A percentile compares a stretch with the other conserved stretches of the same genome.
phyloP scores from a whole-genome alignment of 2,888 invertebrate genomes.

The Drosophila prostipennis region DNA sequence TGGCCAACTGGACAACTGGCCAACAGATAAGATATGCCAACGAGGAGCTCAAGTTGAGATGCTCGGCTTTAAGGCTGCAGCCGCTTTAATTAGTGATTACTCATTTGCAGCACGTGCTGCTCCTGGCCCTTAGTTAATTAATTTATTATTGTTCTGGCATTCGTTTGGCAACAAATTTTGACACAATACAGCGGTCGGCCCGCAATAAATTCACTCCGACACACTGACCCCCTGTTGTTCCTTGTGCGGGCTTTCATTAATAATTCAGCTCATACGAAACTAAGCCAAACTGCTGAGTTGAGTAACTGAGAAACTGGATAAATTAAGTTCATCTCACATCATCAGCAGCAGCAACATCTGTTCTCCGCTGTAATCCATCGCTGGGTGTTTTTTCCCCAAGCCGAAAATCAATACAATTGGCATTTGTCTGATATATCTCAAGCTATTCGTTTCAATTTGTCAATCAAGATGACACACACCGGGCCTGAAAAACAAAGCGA shows the following conservation, averaged over 20 bases:
- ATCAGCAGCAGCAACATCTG: conserved; percentile 41
- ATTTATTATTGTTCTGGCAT: conserved; percentile 72
- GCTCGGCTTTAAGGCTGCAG: conserved; percentile 24
- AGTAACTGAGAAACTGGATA: conserved; percentile 63
- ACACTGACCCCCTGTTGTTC: conserved; percentile 14
- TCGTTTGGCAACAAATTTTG: conserved; percentile 54
- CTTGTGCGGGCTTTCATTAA: conserved; percentile 49
- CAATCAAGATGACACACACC: conserved; percentile 53
- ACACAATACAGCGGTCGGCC: conserved; percentile 48
- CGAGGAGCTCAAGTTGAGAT: background rate
- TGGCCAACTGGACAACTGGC: conserved; percentile 1
- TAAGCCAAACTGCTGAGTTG: conserved; percentile 47
- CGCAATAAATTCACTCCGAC: conserved; percentile 45
- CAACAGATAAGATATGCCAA: conserved; percentile 20
- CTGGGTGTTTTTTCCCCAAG: background rate
- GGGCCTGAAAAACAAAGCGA: conserved; percentile 21
- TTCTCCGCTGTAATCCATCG: background rate
- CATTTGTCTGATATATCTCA: conserved; percentile 54
- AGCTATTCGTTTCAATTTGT: conserved; percentile 72
- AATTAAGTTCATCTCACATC: conserved; percentile 43
- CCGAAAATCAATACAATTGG: conserved; percentile 35
- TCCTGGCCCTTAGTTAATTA: conserved; percentile 56
- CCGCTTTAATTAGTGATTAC: conserved; percentile 33
- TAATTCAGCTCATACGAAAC: conserved; percentile 50
- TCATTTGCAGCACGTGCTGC: conserved; percentile 58